phyloP scores from a whole-genome alignment of 2,797 vertebrate genomes.

The Microctenopoma lineatum region DNA sequence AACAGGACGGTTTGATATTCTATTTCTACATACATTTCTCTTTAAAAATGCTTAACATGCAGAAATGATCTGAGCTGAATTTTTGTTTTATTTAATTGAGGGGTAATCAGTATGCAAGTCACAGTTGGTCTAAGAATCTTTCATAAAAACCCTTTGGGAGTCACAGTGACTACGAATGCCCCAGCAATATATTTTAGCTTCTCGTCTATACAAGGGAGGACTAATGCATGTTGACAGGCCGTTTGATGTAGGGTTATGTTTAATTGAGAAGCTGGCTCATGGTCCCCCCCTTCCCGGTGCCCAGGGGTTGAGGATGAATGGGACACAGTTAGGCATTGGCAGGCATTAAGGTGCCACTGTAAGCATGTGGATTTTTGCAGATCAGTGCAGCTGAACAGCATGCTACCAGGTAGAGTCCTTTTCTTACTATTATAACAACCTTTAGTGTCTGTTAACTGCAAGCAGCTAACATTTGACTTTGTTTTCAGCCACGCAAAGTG shows the following conservation, averaged over 20 bases:
- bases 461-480: slow-evolving; percentile 26
- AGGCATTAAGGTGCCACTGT: slow-evolving; percentile 40
- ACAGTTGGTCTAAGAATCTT: slow-evolving; percentile 60
- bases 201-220: slow-evolving; percentile 78
- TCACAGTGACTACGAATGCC: slow-evolving; percentile 66
- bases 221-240: slow-evolving; percentile 80
- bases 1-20: slow-evolving; percentile 8
- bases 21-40: slow-evolving; percentile 26
- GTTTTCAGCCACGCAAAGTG: slow-evolving; percentile 21
- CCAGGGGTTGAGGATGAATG: slow-evolving; percentile 43
- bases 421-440: slow-evolving; percentile 36
- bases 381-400: slow-evolving; percentile 63
- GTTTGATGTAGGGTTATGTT: slow-evolving; percentile 84
- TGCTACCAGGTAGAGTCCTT: slow-evolving; percentile 29
- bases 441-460: slow-evolving; percentile 37
- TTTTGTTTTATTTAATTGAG: slow-evolving; percentile 21
- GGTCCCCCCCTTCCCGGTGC: slow-evolving; percentile 46
- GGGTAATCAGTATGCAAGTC: slow-evolving; percentile 69
- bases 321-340: slow-evolving; percentile 49
- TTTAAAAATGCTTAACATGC: slow-evolving; percentile 41
- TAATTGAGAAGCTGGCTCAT: slow-evolving; percentile 79
- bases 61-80: slow-evolving; percentile 20
- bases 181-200: slow-evolving; percentile 74
- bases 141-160: slow-evolving; percentile 54
- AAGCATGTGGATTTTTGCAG: slow-evolving; percentile 48